These are phyloP conservation scores for Athalia circularis DNA, from an alignment of 2,888 invertebrate genomes.

Conservation along the genomic window DNA sequence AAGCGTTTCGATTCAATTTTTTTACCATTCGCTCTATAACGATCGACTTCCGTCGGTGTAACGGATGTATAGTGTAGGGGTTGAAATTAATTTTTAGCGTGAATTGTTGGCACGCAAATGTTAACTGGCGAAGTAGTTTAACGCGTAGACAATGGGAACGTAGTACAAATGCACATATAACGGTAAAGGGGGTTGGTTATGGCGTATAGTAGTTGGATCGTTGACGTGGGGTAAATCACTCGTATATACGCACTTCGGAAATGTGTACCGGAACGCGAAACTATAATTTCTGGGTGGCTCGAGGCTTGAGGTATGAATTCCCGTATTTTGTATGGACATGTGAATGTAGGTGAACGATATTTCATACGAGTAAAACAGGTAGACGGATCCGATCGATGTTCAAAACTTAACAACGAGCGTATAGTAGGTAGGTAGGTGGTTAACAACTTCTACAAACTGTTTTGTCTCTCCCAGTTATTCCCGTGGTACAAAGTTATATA, in stretches of 20 bases:
- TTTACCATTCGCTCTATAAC: too few species aligned
- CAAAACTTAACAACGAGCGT: background rate
- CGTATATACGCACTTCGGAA: conserved; percentile 30
- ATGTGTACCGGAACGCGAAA: conserved; percentile 25
- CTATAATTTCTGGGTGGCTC: conserved; percentile 33
- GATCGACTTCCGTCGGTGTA: too few species aligned
- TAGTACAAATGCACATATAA: background rate
- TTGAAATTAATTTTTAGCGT: too few species aligned
- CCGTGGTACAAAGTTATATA: too few species aligned
- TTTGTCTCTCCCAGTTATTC: conserved; percentile 44
- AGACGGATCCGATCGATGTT: conserved; percentile 4
- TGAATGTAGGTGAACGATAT: background rate
- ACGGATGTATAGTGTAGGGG: too few species aligned
- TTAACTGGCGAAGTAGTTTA: background rate
- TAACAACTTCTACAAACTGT: conserved; percentile 46
- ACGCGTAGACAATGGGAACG: background rate
- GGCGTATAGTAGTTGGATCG: background rate
- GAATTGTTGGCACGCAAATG: too few species aligned
- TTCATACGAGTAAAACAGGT: conserved; percentile 38
- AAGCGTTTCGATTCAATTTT: too few species aligned
- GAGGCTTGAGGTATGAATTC: background rate
- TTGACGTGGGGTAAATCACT: conserved; percentile 24
- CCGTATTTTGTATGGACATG: background rate
- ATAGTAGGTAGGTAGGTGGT: conserved; percentile 18
- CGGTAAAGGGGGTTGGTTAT: background rate